These are phyloP conservation scores for Catharus ustulatus DNA, from an alignment of 2,797 vertebrate species.

Conservation along the genomic window DNA sequence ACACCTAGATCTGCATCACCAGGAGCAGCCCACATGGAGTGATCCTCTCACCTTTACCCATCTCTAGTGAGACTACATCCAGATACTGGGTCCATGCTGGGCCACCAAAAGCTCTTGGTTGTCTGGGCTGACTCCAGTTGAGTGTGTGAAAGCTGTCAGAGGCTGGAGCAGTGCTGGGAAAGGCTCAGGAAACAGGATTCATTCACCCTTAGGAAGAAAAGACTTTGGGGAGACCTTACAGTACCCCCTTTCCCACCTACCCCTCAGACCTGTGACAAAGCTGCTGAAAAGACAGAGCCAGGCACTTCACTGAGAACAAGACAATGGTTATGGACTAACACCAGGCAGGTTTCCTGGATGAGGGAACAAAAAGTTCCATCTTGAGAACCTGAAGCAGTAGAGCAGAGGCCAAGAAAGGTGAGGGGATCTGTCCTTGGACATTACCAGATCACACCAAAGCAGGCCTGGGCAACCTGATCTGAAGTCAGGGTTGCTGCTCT, in stretches of 20 bases:
- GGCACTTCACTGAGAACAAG: background rate
- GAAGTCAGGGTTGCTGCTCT: background rate
- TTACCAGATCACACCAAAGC: background rate
- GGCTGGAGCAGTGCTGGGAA: background rate
- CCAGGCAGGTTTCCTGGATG: background rate
- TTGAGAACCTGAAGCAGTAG: background rate
- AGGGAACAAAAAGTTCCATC: background rate
- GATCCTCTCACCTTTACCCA: background rate
- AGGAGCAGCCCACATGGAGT: rapidly evolving
- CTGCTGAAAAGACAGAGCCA: background rate
- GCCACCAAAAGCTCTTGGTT: background rate
- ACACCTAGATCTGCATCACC: background rate
- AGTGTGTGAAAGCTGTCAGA: background rate
- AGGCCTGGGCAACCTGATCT: background rate
- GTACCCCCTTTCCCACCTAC: background rate
- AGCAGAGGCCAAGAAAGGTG: background rate
- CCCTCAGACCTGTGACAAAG: background rate
- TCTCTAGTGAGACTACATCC: background rate
- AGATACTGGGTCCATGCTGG: background rate
- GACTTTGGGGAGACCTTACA: background rate
- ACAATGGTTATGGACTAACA: background rate
- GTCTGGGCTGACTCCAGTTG: background rate
- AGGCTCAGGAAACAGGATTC: background rate
- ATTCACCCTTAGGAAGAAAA: background rate
- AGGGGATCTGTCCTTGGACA: background rate